phyloP scores from a whole-genome alignment of 2,797 vertebrate genomes.

The Eulemur coronatus region DNA sequence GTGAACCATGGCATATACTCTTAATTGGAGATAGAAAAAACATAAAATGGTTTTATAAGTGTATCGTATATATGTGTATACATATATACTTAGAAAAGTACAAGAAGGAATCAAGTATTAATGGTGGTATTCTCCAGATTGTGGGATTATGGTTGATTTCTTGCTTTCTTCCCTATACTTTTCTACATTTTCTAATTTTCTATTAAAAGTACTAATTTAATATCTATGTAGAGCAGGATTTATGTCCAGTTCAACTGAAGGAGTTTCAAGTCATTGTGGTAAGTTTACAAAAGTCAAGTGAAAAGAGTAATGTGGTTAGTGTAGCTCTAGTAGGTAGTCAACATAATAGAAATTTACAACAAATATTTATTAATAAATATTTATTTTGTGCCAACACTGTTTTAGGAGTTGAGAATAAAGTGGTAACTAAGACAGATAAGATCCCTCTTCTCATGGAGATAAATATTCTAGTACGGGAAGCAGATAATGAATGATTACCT shows the following conservation, averaged over 20 bases:
- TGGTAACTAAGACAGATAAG: background rate
- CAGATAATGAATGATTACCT: background rate
- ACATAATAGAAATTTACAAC: background rate
- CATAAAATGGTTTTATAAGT: background rate
- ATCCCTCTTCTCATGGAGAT: background rate
- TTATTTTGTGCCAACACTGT: background rate
- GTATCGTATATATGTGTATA: background rate
- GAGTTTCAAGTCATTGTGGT: background rate
- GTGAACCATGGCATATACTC: background rate
- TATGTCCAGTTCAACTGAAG: background rate
- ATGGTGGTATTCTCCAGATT: background rate
- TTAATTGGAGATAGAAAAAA: background rate
- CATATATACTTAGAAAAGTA: background rate
- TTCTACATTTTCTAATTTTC: background rate
- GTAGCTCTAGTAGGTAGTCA: background rate
- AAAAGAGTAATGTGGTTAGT: background rate
- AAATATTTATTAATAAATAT: background rate
- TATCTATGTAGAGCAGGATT: background rate
- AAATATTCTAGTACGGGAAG: background rate
- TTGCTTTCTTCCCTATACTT: background rate
- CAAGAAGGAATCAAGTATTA: background rate
- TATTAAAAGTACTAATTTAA: background rate
- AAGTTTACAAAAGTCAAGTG: background rate
- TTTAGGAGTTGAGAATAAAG: background rate
- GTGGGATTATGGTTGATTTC: background rate